Percentiles rank a stretch among this genome's conserved stretches.
Conservation (phyloP, 1,140 invertebrate genomes). For the Cyclargus thomasi region DNA sequence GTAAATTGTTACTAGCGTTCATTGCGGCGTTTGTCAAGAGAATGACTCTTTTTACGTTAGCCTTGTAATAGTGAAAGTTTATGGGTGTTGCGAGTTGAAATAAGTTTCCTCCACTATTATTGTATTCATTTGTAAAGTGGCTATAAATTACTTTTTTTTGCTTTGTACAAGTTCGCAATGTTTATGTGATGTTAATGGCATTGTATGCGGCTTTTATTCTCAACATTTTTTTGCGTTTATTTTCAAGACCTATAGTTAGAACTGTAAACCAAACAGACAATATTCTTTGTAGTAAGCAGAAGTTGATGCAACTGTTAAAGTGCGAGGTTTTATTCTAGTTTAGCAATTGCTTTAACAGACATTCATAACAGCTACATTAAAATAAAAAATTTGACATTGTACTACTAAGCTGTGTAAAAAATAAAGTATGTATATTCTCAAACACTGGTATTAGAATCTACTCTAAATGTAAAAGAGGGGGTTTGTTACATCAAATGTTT, state of each 20-base stretch:
- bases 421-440: not conserved
- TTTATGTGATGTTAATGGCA: not conserved
- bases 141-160: conserved; percentile 1
- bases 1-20: conserved; percentile 42
- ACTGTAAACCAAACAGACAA: not conserved
- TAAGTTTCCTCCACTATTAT: conserved; percentile 3
- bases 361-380: too few relatives aligned
- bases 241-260: not conserved
- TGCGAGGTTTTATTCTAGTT: too few relatives aligned
- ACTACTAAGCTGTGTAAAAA: too few relatives aligned
- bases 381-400: too few relatives aligned
- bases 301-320: too few relatives aligned
- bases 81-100: conserved; percentile 5
- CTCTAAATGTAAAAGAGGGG: conserved; percentile 35
- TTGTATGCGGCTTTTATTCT: not conserved
- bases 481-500: conserved; percentile 67
- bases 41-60: conserved; percentile 39
- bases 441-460: not conserved
- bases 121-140: conserved; percentile 8
- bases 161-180: not conserved
- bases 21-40: conserved; percentile 45
- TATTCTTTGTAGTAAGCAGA: too few relatives aligned
- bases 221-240: not conserved
- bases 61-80: conserved; percentile 14
- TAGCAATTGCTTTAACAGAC: too few relatives aligned